phyloP scores from a whole-genome alignment of 2,797 vertebrate species.

The Iguana delicatissima region DNA sequence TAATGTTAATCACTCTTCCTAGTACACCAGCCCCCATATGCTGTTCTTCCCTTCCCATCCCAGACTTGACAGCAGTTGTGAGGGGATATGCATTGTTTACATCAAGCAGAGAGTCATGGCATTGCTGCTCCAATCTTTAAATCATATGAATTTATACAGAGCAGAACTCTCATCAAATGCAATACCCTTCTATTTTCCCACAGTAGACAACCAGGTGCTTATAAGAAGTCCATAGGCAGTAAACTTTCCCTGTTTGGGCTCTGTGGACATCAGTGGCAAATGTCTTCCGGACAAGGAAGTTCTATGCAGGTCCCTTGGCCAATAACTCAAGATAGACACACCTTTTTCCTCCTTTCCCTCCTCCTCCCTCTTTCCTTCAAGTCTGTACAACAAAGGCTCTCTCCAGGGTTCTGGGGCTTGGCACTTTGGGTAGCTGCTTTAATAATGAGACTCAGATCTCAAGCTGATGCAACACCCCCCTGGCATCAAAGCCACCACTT shows the following conservation, averaged over 20 bases:
- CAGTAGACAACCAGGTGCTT: neutral
- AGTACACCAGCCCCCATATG: neutral
- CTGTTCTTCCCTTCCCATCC: neutral
- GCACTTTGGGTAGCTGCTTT: no score
- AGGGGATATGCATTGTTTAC: neutral
- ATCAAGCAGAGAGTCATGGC: neutral
- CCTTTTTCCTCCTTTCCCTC: neutral
- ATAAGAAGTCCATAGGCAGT: neutral
- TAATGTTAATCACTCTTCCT: neutral
- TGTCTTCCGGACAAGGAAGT: neutral
- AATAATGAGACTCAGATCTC: no score
- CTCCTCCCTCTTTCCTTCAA: neutral
- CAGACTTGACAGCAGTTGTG: neutral
- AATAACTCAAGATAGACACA: neutral
- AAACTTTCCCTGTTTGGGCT: neutral
- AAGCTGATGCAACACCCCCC: no score
- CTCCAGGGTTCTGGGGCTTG: no score
- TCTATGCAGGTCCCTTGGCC: neutral
- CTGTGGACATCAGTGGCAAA: neutral
- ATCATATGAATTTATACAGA: neutral
- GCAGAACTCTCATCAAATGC: neutral
- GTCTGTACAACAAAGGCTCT: no score
- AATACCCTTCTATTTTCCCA: neutral
- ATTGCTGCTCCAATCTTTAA: neutral
- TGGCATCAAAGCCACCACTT: no score